These are phyloP conservation scores for Lethocerus indicus DNA, from an alignment of 1,140 invertebrate species.

Conservation along the genomic window DNA sequence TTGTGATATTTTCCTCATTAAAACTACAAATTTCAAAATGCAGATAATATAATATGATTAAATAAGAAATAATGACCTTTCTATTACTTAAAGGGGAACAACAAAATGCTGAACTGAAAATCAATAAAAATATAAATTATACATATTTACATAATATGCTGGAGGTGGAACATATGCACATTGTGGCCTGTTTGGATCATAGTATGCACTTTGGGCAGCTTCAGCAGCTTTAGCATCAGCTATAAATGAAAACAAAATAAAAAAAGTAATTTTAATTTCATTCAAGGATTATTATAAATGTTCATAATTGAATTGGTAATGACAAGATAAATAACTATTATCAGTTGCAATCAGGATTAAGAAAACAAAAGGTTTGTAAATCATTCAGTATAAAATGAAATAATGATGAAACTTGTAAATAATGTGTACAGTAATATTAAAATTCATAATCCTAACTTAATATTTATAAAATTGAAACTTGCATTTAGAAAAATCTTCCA, in stretches of 20 bases:
- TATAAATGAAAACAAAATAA: slow-evolving; percentile 9
- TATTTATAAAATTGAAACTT: too few species aligned
- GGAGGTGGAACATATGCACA: slow-evolving; percentile 73
- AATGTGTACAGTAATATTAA: too few species aligned
- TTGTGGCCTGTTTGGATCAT: slow-evolving; percentile 66
- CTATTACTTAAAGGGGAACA: background rate
- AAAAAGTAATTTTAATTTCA: background rate
- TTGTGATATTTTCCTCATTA: background rate
- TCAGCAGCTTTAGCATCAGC: slow-evolving; percentile 68
- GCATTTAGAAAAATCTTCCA: too few species aligned
- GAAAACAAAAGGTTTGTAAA: too few species aligned
- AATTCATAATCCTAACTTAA: too few species aligned
- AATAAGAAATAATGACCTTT: background rate
- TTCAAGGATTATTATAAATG: background rate
- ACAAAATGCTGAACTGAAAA: background rate
- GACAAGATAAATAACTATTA: background rate
- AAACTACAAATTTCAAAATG: background rate
- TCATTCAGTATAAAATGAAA: too few species aligned
- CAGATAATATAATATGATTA: background rate
- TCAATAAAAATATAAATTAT: slow-evolving; percentile 2
- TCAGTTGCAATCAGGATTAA: too few species aligned
- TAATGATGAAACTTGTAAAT: too few species aligned
- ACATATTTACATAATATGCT: slow-evolving; percentile 52
- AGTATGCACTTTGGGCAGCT: slow-evolving; percentile 72
- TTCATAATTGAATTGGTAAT: background rate